Conservation (phyloP, 2,888 invertebrate genomes). For the Leuctra nigra region DNA sequence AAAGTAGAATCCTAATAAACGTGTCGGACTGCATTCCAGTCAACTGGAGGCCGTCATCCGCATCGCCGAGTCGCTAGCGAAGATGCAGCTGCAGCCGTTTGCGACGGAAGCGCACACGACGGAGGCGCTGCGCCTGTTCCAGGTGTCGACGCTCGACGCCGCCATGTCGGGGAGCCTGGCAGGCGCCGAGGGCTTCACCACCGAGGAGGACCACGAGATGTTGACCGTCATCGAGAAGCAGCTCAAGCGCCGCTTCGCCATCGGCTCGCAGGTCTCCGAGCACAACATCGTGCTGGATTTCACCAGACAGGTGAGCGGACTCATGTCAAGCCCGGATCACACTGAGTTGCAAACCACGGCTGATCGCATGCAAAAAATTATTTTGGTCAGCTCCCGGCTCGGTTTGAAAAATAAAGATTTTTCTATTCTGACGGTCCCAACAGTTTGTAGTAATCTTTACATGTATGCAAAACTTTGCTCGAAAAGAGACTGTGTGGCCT, state of each 20-base stretch:
- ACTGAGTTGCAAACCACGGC: too few species aligned
- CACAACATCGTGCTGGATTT: conserved; percentile 87
- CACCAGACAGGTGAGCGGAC: conserved; percentile 45
- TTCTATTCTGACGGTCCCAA: too few species aligned
- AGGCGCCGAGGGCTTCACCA: conserved; percentile 96
- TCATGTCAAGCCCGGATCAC: too few species aligned
- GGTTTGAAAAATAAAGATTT: too few species aligned
- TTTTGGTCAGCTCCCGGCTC: too few species aligned
- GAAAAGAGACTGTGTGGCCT: too few species aligned
- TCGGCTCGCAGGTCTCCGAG: conserved; percentile 95
- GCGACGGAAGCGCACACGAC: conserved; percentile 87
- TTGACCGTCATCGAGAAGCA: conserved; percentile 88
- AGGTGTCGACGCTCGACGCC: conserved; percentile 92
- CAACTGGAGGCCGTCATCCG: conserved; percentile 96
- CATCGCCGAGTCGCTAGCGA: conserved; percentile 93
- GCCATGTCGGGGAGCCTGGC: conserved; percentile 88
- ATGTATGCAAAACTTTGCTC: too few species aligned
- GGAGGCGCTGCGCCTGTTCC: conserved; percentile 88
- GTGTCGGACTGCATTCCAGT: conserved; percentile 38
- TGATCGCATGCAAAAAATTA: too few species aligned
- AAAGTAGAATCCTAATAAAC: neutral
- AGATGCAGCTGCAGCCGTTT: conserved; percentile 92
- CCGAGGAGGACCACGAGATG: conserved; percentile 89
- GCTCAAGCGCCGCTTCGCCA: conserved; percentile 85
- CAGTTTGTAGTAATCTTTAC: too few species aligned